A percentile compares a stretch with the other conserved stretches of the same genome.
phyloP scores from a whole-genome alignment of 2,888 invertebrate species.

The Philaethria dido region DNA sequence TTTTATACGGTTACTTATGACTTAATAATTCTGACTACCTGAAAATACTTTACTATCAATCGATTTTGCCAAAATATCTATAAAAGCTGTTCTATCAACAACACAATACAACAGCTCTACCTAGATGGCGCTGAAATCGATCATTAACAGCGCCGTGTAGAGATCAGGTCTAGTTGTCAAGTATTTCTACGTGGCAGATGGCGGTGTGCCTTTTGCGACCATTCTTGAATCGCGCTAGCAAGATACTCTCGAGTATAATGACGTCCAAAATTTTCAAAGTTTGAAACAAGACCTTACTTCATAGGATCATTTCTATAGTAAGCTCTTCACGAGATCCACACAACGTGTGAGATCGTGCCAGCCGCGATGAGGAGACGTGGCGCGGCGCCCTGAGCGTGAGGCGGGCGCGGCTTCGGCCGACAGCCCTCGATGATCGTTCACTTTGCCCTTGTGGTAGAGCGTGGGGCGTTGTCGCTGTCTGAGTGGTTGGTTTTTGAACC shows the following conservation, averaged over 20 bases:
- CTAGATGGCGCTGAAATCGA: no score
- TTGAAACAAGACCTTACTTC: slow-evolving; percentile 50
- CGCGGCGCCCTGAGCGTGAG: slow-evolving; percentile 52
- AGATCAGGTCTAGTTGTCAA: not conserved
- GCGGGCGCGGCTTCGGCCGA: slow-evolving; percentile 13
- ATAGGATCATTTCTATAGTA: slow-evolving; percentile 58
- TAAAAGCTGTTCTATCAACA: no score
- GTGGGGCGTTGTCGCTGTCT: slow-evolving; percentile 53
- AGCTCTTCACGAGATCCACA: slow-evolving; percentile 54
- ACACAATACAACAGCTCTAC: no score
- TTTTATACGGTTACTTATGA: no score
- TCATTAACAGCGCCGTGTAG: not conserved
- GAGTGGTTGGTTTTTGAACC: slow-evolving; percentile 45
- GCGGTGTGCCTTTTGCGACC: not conserved
- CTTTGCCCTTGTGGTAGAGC: slow-evolving; percentile 41
- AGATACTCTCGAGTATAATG: not conserved
- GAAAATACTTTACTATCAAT: no score
- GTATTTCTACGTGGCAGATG: no score
- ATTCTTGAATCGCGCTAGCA: slow-evolving; percentile 6
- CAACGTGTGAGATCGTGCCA: slow-evolving; percentile 49
- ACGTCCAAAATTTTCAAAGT: not conserved
- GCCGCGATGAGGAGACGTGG: slow-evolving; percentile 56
- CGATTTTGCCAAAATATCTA: no score
- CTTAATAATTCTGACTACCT: no score
- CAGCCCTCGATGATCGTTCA: slow-evolving; percentile 52